Evolutionary conservation across 2,113 vertebrate genomes (phyloP).

Genomic region (Stigmatopora nigra): DNA sequence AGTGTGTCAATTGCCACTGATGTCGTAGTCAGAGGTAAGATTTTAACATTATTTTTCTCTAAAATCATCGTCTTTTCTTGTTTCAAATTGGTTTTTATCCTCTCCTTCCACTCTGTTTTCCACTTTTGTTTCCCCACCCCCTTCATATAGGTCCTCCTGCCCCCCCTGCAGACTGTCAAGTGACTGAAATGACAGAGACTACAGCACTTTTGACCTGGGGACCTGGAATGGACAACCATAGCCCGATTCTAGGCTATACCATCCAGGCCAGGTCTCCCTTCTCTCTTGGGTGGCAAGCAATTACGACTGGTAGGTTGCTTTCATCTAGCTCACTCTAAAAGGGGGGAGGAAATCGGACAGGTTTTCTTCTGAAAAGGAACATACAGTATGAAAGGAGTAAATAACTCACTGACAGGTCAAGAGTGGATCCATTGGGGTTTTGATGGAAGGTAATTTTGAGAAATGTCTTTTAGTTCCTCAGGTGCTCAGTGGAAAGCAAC

Average conservation of each 20-base stretch:
- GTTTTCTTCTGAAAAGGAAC: constrained; percentile 18
- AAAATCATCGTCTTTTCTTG: not conserved
- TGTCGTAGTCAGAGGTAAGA: constrained; percentile 86
- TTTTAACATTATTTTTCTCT: too few relatives aligned
- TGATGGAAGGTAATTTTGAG: constrained; percentile 47
- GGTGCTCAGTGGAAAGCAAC: constrained; percentile 76
- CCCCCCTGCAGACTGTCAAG: constrained; percentile 82
- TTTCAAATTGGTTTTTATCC: not conserved
- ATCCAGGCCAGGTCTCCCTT: constrained; percentile 89
- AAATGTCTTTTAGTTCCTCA: constrained; percentile 76
- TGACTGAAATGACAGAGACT: constrained; percentile 84
- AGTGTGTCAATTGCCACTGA: constrained; percentile 85
- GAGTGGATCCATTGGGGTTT: constrained; percentile 23
- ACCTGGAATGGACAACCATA: constrained; percentile 86
- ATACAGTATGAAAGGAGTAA: constrained; percentile 22
- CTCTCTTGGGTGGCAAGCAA: constrained; percentile 91
- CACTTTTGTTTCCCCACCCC: not conserved
- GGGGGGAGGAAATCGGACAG: not conserved
- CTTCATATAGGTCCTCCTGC: constrained; percentile 80
- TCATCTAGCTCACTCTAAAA: constrained; percentile 6
- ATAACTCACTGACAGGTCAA: constrained; percentile 28
- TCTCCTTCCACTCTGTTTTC: not conserved
- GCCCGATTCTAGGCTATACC: constrained; percentile 84
- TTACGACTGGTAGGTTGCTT: constrained; percentile 77
- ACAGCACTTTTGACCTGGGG: constrained; percentile 87